phyloP scores from a whole-genome alignment of 2,113 vertebrate genomes.

The Eulemur macaco region DNA sequence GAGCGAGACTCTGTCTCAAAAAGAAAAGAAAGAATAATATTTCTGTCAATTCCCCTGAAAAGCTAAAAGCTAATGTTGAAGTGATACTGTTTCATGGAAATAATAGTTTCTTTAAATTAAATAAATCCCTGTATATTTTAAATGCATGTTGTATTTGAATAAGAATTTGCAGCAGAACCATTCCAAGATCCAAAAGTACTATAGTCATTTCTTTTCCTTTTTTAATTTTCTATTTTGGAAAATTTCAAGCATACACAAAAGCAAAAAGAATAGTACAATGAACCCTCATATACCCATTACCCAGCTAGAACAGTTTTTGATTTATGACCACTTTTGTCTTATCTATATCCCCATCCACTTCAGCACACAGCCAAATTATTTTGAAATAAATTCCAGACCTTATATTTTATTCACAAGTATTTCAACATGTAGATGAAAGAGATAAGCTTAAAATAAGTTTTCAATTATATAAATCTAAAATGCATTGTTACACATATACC shows the following conservation, averaged over 20 bases:
- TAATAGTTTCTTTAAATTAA: background rate
- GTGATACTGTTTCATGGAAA: background rate
- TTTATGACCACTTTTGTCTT: background rate
- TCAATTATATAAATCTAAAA: background rate
- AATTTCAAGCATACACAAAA: background rate
- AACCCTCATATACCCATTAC: background rate
- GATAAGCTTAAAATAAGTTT: background rate
- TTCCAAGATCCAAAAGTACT: background rate
- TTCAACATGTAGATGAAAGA: background rate
- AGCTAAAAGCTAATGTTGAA: background rate
- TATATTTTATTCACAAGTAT: background rate
- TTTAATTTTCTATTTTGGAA: conserved; percentile 14
- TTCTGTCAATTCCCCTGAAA: background rate
- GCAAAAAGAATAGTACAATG: background rate
- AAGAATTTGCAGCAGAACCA: background rate
- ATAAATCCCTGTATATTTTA: background rate
- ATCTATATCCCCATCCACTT: background rate
- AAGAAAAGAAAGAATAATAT: background rate
- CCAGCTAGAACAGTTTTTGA: background rate
- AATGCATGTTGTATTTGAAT: background rate
- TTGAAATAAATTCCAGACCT: conserved; percentile 8
- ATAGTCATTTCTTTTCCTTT: background rate
- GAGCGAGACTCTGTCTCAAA: too few relatives aligned
- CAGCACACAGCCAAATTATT: background rate
- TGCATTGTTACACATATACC: background rate